Conservation (phyloP, 2,888 invertebrate species). For the Ichneumoninae sp. region DNA sequence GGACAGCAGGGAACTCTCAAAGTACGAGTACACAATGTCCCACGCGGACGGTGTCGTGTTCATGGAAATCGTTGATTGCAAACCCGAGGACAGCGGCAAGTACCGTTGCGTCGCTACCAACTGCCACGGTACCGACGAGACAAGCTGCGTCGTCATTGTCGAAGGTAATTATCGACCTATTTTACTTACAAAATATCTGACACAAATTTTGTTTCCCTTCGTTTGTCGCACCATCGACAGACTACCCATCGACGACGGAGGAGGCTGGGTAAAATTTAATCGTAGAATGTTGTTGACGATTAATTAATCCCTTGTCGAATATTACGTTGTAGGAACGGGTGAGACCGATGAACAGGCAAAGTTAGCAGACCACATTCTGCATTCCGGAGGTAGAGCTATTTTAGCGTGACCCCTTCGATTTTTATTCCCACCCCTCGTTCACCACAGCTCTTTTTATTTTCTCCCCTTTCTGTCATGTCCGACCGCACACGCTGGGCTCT, state of each 20-base stretch:
- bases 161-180: conserved; percentile 88
- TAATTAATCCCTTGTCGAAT: conserved; percentile 31
- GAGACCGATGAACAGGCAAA: conserved; percentile 93
- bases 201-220: background rate
- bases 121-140: conserved; percentile 97
- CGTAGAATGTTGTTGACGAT: conserved; percentile 26
- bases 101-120: conserved; percentile 98
- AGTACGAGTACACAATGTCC: conserved; percentile 95
- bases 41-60: conserved; percentile 98
- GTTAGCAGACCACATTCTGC: conserved; percentile 94
- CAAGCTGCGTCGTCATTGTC: conserved; percentile 97
- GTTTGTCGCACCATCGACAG: conserved; percentile 1
- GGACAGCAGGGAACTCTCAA: conserved; percentile 95
- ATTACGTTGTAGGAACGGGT: conserved; percentile 87
- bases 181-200: background rate
- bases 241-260: background rate
- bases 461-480: conserved; percentile 49
- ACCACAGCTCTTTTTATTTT: conserved; percentile 22
- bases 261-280: conserved; percentile 3
- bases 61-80: conserved; percentile 97
- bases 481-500: conserved; percentile 55
- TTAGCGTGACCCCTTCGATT: conserved; percentile 68
- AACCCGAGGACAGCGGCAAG: conserved; percentile 97
- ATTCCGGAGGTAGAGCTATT: conserved; percentile 89
- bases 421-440: conserved; percentile 49